Conservation (phyloP, 1,140 invertebrate genomes). For the Bombus ignitus region DNA sequence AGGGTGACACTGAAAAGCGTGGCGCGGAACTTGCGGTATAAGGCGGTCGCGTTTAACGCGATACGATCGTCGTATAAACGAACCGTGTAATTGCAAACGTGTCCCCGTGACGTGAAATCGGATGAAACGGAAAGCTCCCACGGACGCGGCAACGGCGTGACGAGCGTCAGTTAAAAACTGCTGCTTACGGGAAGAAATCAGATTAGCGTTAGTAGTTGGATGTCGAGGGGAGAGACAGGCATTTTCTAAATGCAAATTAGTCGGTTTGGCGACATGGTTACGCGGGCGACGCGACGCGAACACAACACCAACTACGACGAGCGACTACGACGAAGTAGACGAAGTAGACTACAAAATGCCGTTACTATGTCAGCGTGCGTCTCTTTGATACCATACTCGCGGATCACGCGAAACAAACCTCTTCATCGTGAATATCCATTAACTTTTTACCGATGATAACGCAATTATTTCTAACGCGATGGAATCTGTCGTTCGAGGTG, state of each 20-base stretch:
- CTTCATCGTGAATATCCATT: constrained; percentile 62
- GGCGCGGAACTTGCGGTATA: constrained; percentile 18
- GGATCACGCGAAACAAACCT: neutral
- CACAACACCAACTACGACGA: neutral
- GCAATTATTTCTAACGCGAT: constrained; percentile 68
- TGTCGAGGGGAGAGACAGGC: constrained; percentile 6
- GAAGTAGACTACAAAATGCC: constrained; percentile 43
- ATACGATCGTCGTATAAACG: constrained; percentile 51
- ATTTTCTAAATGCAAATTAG: constrained; percentile 72
- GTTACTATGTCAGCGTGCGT: neutral
- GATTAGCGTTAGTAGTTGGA: constrained; percentile 53
- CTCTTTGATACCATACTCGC: constrained; percentile 41
- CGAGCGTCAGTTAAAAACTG: constrained; percentile 65
- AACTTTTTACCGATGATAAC: constrained; percentile 69
- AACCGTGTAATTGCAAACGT: constrained; percentile 60
- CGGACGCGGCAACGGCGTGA: constrained; percentile 41
- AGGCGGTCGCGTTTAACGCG: constrained; percentile 18
- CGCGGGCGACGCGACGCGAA: neutral
- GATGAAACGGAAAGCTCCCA: constrained; percentile 31
- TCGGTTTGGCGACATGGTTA: constrained; percentile 40
- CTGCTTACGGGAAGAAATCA: constrained; percentile 55
- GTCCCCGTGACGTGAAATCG: constrained; percentile 52
- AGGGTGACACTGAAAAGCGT: neutral
- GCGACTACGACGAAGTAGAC: too few relatives aligned
- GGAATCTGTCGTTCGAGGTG: constrained; percentile 4